Evolutionary conservation across 2,888 invertebrate genomes (phyloP).

Genomic region (Catocala fraxini): DNA sequence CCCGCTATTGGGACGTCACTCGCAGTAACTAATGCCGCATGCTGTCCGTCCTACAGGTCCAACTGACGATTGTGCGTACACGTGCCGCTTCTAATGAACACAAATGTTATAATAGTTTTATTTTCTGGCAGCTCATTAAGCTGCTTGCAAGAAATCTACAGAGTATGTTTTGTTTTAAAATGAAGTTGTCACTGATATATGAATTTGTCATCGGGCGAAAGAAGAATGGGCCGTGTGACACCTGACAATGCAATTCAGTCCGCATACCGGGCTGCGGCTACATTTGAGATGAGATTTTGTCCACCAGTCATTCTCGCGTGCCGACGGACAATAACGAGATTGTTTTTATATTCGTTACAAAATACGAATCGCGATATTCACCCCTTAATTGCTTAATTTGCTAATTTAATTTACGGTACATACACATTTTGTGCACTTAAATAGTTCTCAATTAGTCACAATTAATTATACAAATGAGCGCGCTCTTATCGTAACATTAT

Average conservation of each 20-base stretch:
- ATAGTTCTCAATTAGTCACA: conserved; percentile 76
- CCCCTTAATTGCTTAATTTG: conserved; percentile 44
- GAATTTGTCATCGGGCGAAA: conserved; percentile 6
- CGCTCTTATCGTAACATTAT: conserved; percentile 71
- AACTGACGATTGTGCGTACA: conserved; percentile 67
- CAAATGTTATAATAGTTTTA: conserved; percentile 23
- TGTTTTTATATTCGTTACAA: conserved; percentile 37
- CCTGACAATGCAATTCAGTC: conserved; percentile 74
- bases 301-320: conserved; percentile 52
- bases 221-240: conserved; percentile 50
- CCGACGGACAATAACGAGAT: conserved; percentile 37
- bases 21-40: conserved; percentile 68
- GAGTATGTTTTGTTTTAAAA: not conserved
- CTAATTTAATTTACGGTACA: conserved; percentile 51
- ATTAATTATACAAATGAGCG: conserved; percentile 76
- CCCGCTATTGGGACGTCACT: conserved; percentile 75
- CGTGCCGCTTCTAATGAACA: conserved; percentile 56
- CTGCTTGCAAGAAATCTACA: not conserved
- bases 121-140: conserved; percentile 9
- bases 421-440: conserved; percentile 64
- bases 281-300: conserved; percentile 68
- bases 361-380: conserved; percentile 19
- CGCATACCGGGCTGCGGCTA: conserved; percentile 64
- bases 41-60: conserved; percentile 58
- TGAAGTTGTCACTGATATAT: not conserved